Conservation (phyloP, 2,888 invertebrate species). For the Cantharis nigra region DNA sequence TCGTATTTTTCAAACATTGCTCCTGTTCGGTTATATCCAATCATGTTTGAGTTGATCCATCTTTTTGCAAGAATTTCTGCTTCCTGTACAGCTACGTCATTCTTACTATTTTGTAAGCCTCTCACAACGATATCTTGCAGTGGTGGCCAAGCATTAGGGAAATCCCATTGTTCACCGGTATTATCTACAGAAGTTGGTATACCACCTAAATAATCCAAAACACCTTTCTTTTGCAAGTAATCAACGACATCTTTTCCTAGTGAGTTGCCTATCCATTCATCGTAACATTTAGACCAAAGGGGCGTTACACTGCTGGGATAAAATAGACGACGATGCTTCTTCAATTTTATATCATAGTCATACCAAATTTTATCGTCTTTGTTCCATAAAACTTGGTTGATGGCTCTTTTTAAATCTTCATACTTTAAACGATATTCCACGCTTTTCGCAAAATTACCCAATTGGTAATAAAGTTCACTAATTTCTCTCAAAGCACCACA, state of each 20-base stretch:
- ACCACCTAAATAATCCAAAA: slow-evolving; percentile 66
- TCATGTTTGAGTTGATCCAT: slow-evolving; percentile 71
- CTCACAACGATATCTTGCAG: slow-evolving; percentile 75
- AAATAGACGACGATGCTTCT: slow-evolving; percentile 65
- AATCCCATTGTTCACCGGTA: slow-evolving; percentile 80
- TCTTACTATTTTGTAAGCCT: slow-evolving; percentile 65
- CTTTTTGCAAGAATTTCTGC: slow-evolving; percentile 69
- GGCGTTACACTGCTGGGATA: slow-evolving; percentile 76
- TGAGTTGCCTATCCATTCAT: slow-evolving; percentile 34
- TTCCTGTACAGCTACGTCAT: slow-evolving; percentile 59
- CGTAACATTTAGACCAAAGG: slow-evolving; percentile 64
- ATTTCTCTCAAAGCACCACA: slow-evolving; percentile 70
- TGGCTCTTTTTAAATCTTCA: slow-evolving; percentile 62
- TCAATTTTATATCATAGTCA: slow-evolving; percentile 70
- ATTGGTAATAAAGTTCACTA: slow-evolving; percentile 61
- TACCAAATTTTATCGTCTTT: slow-evolving; percentile 78
- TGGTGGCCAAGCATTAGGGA: slow-evolving; percentile 87
- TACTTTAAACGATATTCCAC: slow-evolving; percentile 61
- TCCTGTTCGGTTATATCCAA: slow-evolving; percentile 63
- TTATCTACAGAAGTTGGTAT: slow-evolving; percentile 68
- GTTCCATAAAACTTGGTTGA: slow-evolving; percentile 76
- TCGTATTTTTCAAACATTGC: slow-evolving; percentile 79
- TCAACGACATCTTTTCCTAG: slow-evolving; percentile 60
- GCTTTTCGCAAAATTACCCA: slow-evolving; percentile 59
- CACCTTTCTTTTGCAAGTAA: slow-evolving; percentile 58